phyloP scores from a whole-genome alignment of 2,797 vertebrate genomes.

The Huso huso region DNA sequence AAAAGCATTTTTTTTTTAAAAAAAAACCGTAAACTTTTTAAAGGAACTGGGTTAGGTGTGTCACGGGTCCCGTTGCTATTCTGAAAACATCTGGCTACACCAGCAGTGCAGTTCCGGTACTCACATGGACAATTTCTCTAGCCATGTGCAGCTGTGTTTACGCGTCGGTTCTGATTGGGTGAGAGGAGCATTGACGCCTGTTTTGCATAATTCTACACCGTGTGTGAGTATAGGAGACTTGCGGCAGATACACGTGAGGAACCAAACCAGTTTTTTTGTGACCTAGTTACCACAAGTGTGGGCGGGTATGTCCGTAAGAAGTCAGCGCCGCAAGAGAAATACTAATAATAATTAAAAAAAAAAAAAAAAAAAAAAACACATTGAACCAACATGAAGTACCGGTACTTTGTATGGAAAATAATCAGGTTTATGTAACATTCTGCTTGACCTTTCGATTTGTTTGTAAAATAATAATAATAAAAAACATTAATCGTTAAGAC shows the following conservation, averaged over 20 bases:
- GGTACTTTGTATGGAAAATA: too few species aligned
- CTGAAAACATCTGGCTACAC: constrained; percentile 31
- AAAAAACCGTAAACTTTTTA: neutral
- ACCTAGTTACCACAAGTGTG: constrained; percentile 73
- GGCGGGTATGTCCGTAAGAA: too few species aligned
- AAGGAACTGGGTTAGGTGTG: constrained; percentile 21
- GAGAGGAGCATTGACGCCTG: constrained; percentile 50
- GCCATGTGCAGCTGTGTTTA: constrained; percentile 86
- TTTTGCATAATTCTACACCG: constrained; percentile 61
- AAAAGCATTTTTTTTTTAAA: neutral
- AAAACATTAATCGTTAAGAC: too few species aligned
- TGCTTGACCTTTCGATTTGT: too few species aligned
- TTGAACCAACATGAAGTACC: too few species aligned
- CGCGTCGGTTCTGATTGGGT: constrained; percentile 65
- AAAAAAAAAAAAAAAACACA: too few species aligned
- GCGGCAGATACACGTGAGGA: constrained; percentile 70
- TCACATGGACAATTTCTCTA: constrained; percentile 74
- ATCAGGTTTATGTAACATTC: too few species aligned
- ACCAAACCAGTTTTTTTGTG: constrained; percentile 46
- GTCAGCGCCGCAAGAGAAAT: too few species aligned
- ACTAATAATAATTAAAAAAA: too few species aligned
- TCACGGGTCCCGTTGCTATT: constrained; percentile 18
- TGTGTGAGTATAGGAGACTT: constrained; percentile 30
- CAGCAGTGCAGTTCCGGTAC: constrained; percentile 25
- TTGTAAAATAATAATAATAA: too few species aligned